Percentiles rank a stretch among this genome's conserved stretches.
Conservation (phyloP, 2,888 invertebrate species). For the Melanargia galathea region DNA sequence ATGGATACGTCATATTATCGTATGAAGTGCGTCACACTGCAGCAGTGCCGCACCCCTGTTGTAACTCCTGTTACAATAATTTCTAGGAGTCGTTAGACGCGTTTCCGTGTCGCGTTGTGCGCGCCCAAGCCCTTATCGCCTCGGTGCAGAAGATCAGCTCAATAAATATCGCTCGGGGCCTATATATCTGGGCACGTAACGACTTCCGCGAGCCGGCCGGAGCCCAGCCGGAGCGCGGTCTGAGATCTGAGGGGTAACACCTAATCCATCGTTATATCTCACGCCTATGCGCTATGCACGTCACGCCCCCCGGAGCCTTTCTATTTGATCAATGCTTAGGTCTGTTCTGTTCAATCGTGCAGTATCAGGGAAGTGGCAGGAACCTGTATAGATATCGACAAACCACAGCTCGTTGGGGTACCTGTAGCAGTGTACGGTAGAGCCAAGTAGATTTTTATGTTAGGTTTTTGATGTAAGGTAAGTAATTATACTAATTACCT, state of each 20-base stretch:
- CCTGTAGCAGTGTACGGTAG: not conserved
- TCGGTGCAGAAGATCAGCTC: slow-evolving; percentile 9
- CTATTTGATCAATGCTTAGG: slow-evolving; percentile 3
- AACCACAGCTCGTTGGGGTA: not conserved
- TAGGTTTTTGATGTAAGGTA: no score
- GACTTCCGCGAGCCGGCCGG: slow-evolving; percentile 16
- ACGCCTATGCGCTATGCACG: not conserved
- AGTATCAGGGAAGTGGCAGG: not conserved
- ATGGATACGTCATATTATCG: no score
- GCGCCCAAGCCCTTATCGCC: slow-evolving; percentile 3
- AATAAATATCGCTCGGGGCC: slow-evolving; percentile 22
- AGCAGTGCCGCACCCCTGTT: no score
- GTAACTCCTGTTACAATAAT: no score
- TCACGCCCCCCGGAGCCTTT: slow-evolving; percentile 9
- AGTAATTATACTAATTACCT: no score
- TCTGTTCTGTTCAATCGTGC: not conserved
- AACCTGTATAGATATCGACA: not conserved
- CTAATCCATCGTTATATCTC: slow-evolving; percentile 18
- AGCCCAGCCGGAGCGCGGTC: not conserved
- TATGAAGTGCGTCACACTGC: no score
- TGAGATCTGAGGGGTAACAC: not conserved
- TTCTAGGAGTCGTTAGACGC: no score
- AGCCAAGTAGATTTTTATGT: not conserved
- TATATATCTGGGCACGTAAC: slow-evolving; percentile 22
- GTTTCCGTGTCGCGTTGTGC: not conserved